Evolutionary conservation across 2,113 vertebrate genomes (phyloP).

Genomic region (Bombycilla garrulus): DNA sequence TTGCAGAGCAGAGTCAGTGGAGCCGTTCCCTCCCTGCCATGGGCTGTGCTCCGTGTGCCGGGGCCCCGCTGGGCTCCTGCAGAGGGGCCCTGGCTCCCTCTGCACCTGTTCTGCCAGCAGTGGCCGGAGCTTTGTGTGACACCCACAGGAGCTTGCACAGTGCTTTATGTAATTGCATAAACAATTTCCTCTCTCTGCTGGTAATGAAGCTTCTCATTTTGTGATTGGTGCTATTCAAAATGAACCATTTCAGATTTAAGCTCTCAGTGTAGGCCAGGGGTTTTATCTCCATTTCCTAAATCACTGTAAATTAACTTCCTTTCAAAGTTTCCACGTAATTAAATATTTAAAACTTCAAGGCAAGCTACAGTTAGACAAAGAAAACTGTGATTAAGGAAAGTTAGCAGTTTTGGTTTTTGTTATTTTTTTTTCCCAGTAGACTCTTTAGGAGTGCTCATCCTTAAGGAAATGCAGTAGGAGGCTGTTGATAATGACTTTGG

Average conservation of each 20-base stretch:
- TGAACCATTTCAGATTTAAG: background rate
- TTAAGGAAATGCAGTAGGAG: background rate
- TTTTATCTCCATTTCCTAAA: slow-evolving; percentile 37
- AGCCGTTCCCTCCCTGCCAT: background rate
- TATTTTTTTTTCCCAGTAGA: background rate
- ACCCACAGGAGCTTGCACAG: background rate
- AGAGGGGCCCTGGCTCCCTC: background rate
- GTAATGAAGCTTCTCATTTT: slow-evolving; percentile 5
- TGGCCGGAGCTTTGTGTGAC: background rate
- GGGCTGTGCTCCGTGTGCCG: rapidly evolving
- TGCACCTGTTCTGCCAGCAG: background rate
- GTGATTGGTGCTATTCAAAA: slow-evolving; percentile 46
- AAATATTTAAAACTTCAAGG: slow-evolving; percentile 27
- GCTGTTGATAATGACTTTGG: background rate
- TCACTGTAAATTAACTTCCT: slow-evolving; percentile 43
- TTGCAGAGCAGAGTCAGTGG: rapidly evolving
- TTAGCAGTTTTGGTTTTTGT: background rate
- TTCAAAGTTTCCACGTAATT: slow-evolving; percentile 38
- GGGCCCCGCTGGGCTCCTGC: background rate
- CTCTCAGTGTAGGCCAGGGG: background rate
- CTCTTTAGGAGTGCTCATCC: background rate
- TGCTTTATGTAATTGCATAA: background rate
- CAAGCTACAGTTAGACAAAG: slow-evolving; percentile 8
- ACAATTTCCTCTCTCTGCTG: slow-evolving; percentile 8
- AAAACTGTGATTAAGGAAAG: slow-evolving; percentile 7